Conservation (phyloP, 2,113 vertebrate genomes). For the Pitta sordida region DNA sequence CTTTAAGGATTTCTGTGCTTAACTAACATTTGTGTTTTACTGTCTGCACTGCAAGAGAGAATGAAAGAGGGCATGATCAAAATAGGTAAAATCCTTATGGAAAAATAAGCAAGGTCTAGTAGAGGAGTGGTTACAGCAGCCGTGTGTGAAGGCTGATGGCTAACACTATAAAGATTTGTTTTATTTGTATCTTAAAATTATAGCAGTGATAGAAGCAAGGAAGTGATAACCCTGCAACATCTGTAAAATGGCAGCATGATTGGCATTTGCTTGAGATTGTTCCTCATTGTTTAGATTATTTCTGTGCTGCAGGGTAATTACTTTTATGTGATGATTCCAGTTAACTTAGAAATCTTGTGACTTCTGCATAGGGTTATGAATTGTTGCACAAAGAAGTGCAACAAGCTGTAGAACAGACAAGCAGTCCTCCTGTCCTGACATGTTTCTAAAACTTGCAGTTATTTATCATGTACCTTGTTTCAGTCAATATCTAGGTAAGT, state of each 20-base stretch:
- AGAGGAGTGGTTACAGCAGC: not conserved
- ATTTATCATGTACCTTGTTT: not conserved
- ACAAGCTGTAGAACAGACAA: not conserved
- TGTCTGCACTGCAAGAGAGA: not conserved
- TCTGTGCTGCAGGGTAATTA: not conserved
- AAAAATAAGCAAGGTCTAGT: not conserved
- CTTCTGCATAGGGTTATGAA: not conserved
- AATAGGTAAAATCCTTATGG: not conserved
- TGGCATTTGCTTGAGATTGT: not conserved
- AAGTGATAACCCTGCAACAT: not conserved
- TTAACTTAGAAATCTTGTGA: not conserved
- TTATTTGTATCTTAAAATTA: not conserved
- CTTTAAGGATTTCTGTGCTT: conserved; percentile 35
- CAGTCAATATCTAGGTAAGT: not conserved
- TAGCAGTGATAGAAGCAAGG: not conserved
- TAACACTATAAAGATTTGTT: not conserved
- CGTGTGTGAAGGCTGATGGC: not conserved
- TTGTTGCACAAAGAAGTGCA: too few species aligned
- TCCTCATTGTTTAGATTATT: not conserved
- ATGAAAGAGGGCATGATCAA: not conserved
- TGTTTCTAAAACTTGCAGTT: not conserved
- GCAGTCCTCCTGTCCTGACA: not conserved
- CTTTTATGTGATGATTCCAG: not conserved
- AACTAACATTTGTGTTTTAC: not conserved
- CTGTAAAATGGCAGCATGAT: not conserved